Percentiles rank a stretch among this genome's conserved stretches.
Conservation (phyloP, 2,797 vertebrate genomes). For the Enoplosus armatus region DNA sequence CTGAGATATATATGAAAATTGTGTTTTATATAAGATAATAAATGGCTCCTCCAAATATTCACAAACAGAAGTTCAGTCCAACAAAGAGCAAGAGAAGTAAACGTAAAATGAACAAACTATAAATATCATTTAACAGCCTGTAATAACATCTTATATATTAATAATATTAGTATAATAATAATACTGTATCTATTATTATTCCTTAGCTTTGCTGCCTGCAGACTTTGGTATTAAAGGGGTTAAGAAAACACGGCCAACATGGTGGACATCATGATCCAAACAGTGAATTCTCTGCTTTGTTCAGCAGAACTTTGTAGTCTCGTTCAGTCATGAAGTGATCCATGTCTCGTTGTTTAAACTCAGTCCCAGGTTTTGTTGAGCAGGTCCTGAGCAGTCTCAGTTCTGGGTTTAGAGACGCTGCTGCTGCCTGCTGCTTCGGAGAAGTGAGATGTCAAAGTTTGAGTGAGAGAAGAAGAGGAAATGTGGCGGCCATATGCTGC, state of each 20-base stretch:
- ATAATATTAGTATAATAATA: too few relatives aligned
- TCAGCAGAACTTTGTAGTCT: neutral
- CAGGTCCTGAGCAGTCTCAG: conserved; percentile 1
- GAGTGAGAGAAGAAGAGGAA: conserved; percentile 44
- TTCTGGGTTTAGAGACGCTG: neutral
- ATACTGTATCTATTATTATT: too few relatives aligned
- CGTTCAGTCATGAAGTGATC: neutral
- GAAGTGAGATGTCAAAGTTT: conserved; percentile 56
- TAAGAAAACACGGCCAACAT: neutral
- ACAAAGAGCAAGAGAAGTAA: too few relatives aligned
- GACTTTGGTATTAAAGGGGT: conserved; percentile 6
- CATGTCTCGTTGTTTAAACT: neutral
- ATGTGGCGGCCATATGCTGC: conserved; percentile 75
- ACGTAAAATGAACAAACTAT: too few relatives aligned
- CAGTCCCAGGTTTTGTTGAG: neutral
- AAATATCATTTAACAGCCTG: too few relatives aligned
- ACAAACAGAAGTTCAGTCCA: too few relatives aligned
- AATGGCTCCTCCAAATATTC: too few relatives aligned
- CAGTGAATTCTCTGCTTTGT: neutral
- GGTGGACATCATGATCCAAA: neutral
- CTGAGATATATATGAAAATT: too few relatives aligned
- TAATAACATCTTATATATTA: too few relatives aligned
- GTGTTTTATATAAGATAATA: too few relatives aligned
- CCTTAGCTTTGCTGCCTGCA: too few relatives aligned
- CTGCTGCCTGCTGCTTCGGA: neutral